Conservation (phyloP, 2,797 vertebrate genomes). For the Poecilia gillii region DNA sequence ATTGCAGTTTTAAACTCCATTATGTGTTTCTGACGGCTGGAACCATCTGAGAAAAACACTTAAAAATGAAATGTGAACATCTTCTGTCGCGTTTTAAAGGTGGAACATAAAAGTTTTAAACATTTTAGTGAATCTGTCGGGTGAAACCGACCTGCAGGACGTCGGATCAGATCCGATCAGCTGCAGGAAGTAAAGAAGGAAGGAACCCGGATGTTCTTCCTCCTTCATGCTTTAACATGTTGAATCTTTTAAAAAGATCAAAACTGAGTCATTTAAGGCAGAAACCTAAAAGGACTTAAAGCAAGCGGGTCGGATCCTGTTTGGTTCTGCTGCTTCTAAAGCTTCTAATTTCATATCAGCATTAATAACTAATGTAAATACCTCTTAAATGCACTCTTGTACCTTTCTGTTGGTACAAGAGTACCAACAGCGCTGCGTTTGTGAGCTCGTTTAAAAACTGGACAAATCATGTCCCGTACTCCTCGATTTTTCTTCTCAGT, state of each 20-base stretch:
- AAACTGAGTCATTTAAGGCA: neutral
- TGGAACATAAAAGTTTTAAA: too few species aligned
- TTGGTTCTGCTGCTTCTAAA: neutral
- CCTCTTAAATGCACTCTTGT: neutral
- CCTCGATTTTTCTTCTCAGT: neutral
- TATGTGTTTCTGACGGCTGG: neutral
- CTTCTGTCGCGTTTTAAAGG: neutral
- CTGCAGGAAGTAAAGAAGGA: neutral
- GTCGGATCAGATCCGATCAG: too few species aligned
- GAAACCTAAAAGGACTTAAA: neutral
- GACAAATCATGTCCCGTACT: neutral
- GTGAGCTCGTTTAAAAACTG: neutral
- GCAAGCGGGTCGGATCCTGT: neutral
- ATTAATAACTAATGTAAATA: neutral
- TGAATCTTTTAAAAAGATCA: neutral
- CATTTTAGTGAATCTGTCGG: too few species aligned
- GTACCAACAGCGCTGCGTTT: neutral
- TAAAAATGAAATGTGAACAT: neutral
- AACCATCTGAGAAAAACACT: neutral
- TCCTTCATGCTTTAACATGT: too few species aligned
- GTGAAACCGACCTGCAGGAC: too few species aligned
- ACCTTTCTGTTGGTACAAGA: neutral
- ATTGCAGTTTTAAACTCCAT: neutral
- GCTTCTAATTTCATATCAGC: neutral
- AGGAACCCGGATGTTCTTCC: too few species aligned